Evolutionary conservation across 2,888 invertebrate species (phyloP).

Genomic region (Thysanoteuthis rhombus): DNA sequence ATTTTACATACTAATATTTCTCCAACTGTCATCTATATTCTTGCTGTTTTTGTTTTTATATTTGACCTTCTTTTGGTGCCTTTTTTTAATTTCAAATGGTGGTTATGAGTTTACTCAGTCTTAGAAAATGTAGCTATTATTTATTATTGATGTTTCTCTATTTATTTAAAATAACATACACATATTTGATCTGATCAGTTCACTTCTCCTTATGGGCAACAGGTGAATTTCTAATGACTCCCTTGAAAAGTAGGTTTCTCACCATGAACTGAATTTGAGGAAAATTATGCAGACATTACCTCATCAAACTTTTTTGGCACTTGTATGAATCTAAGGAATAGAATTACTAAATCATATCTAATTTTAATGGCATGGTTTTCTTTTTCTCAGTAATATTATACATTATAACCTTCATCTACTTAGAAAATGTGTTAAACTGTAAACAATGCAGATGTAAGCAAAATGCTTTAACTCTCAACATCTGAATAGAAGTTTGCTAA

Average conservation of each 20-base stretch:
- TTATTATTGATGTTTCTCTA: neutral
- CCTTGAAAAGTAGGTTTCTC: neutral
- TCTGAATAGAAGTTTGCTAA: no score
- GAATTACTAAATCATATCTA: neutral
- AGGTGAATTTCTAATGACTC: neutral
- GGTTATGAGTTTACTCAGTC: neutral
- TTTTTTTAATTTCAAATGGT: neutral
- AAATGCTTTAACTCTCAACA: no score
- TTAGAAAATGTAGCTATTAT: neutral
- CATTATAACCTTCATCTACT: no score
- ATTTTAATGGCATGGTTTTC: neutral
- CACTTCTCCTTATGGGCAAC: neutral
- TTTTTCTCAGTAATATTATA: neutral
- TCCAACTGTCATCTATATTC: neutral
- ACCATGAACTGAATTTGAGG: neutral
- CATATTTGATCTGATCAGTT: neutral
- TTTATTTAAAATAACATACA: neutral
- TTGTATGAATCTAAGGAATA: neutral
- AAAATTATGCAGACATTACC: neutral
- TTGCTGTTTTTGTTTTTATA: neutral
- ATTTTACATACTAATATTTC: slow-evolving; percentile 12
- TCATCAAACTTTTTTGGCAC: neutral
- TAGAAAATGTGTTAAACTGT: no score
- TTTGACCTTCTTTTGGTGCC: neutral
- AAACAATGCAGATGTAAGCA: no score